Base-by-base conservation (phyloP, 2,113 vertebrate species). In the Rhynchopsitta pachyrhyncha region DNA sequence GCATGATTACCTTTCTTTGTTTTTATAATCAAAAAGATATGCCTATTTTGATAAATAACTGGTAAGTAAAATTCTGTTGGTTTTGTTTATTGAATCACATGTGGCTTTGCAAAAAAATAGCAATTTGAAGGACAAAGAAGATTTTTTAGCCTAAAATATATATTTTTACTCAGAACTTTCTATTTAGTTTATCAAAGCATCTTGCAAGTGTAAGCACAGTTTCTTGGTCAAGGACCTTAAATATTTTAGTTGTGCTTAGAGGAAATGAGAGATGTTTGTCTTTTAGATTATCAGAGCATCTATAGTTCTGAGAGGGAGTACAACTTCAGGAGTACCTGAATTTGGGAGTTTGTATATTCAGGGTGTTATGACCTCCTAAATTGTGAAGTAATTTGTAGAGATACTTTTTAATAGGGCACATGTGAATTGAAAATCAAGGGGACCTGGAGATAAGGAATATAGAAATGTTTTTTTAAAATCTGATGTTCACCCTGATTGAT, bases 1-100 rank as follows among this genome's bases (percentile, higher is more conserved):
- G 75, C 88, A 92, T 63, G 35, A 7, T 52, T 91, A 69, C 92
- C 41, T 90, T 69, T 89, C 84, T 95, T 95, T 96, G 69, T 17
- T 88, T 75, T 14, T 35, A 63, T 50, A 88, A 92, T 52, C 25
- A 64, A 46, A 63, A 84, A 66, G 28, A 5, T 74, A 41, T 57
- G 31, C 13, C 19, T 73, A 11, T 74, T 80, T 77, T 17, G 35
- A 67, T 50, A 46, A 88, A 83, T 44, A 84, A 68, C 31, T 57
- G 31, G 41, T 18, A 91, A 94, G 74, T 44, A 64, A 88, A 82
- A 39, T 50, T 81, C 18, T 77, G 5, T 12, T 83, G 17, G 50
- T 92, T 92, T 74, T 86, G 7, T 75, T 90, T 78, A 50, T 35
- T 16, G 3, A 84, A 55, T 88, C 33, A 69, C 89, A 91, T 42